Evolutionary conservation across 2,888 invertebrate species (phyloP).

Genomic region (Thecocarcelia acutangulata): DNA sequence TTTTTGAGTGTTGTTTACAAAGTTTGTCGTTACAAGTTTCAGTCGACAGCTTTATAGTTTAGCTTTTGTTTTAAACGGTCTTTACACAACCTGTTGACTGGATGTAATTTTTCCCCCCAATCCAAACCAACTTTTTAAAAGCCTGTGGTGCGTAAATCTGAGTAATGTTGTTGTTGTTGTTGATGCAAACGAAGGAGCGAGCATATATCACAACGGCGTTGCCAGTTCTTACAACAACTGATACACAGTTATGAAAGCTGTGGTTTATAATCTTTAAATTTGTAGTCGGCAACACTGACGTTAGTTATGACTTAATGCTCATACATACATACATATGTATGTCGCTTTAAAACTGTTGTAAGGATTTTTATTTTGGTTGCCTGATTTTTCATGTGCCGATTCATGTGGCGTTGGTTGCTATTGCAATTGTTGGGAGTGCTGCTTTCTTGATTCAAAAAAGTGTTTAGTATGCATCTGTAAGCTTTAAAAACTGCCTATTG

Average conservation of each 20-base stretch:
- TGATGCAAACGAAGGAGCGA: conserved; percentile 3
- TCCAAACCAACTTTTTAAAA: not conserved
- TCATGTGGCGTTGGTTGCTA: not conserved
- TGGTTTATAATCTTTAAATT: too few relatives aligned
- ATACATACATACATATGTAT: too few relatives aligned
- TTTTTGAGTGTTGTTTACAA: not conserved
- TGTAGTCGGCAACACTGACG: too few relatives aligned
- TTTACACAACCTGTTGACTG: conserved; percentile 19
- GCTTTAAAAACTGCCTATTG: not conserved
- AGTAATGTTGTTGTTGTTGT: conserved; percentile 22
- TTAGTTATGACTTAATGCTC: too few relatives aligned
- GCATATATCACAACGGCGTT: not conserved
- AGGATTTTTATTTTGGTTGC: conserved; percentile 14
- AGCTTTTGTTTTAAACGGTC: not conserved
- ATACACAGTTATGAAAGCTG: too few relatives aligned
- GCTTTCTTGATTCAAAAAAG: too few relatives aligned
- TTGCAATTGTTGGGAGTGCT: conserved; percentile 1
- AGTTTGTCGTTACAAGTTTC: not conserved
- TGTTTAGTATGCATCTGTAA: not conserved
- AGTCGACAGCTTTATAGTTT: not conserved
- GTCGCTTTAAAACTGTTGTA: too few relatives aligned
- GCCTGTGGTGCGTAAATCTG: conserved; percentile 49
- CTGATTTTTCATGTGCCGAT: conserved; percentile 7
- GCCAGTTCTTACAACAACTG: too few relatives aligned
- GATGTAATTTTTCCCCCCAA: not conserved